phyloP scores from a whole-genome alignment of 37 sponge, comb jelly and placozoan species.

The Mnemiopsis leidyi region DNA sequence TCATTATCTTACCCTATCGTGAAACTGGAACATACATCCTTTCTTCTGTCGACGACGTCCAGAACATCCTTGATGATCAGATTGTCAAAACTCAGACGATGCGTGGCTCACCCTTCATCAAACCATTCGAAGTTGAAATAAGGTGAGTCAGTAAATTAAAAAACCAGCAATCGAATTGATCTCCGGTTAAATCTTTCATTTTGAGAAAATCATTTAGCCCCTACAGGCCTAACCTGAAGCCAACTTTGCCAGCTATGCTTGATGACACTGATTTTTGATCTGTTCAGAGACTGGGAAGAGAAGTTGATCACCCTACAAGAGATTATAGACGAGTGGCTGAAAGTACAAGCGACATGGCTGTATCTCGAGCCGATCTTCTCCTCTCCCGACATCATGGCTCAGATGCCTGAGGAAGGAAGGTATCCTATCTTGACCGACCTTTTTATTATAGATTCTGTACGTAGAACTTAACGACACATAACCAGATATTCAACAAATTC shows the following conservation, averaged over 20 bases:
- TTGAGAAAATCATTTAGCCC: too few relatives aligned
- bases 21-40: conserved; percentile 98
- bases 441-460: too few relatives aligned
- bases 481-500: too few relatives aligned
- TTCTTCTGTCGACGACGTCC: conserved; percentile 92
- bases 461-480: too few relatives aligned
- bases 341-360: conserved; percentile 98
- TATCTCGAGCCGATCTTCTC: conserved; percentile 99
- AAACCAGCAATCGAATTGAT: too few relatives aligned
- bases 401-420: conserved; percentile 99
- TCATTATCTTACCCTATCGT: conserved; percentile 82
- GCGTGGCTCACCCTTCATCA: conserved; percentile 99
- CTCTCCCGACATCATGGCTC: conserved; percentile 99
- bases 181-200: neutral
- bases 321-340: conserved; percentile 99
- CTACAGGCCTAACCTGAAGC: too few relatives aligned
- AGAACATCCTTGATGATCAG: conserved; percentile 96
- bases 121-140: conserved; percentile 92
- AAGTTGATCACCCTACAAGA: conserved; percentile 93
- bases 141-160: conserved; percentile 72
- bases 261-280: neutral
- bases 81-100: conserved; percentile 99
- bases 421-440: too few relatives aligned
- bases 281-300: conserved; percentile 87
- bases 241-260: too few relatives aligned